phyloP scores from a whole-genome alignment of 1,140 invertebrate species.

The Plutomurus gul region DNA sequence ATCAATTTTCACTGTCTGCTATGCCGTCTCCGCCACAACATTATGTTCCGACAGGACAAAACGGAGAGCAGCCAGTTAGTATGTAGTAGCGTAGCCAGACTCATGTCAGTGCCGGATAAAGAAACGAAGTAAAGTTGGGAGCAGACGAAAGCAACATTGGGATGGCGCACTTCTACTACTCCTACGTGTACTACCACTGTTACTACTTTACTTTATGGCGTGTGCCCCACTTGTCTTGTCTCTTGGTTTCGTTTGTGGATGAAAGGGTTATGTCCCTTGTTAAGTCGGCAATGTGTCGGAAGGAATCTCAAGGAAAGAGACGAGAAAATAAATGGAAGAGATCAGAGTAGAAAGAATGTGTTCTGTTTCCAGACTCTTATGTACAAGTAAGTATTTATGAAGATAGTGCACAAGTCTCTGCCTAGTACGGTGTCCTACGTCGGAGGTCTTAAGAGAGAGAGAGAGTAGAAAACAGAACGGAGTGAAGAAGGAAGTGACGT shows the following conservation, averaged over 20 bases:
- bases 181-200: slow-evolving; percentile 1
- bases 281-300: slow-evolving; percentile 13
- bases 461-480: no score
- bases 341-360: neutral
- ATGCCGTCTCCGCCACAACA: neutral
- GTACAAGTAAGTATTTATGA: no score
- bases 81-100: no score
- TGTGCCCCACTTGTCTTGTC: slow-evolving; percentile 22
- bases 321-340: slow-evolving; percentile 17
- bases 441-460: neutral
- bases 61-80: no score
- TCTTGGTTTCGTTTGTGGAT: slow-evolving; percentile 16
- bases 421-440: neutral
- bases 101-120: neutral
- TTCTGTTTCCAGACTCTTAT: no score
- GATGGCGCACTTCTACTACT: neutral
- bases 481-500: slow-evolving; percentile 1
- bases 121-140: slow-evolving; percentile 13
- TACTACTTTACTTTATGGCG: no score
- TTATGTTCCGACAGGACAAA: neutral
- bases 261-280: slow-evolving; percentile 25
- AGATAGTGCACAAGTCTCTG: no score
- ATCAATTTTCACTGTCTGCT: slow-evolving; percentile 18
- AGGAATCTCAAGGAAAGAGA: neutral
- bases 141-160: neutral